Evolutionary conservation across 2,888 invertebrate species (phyloP).

Genomic region (Sclerodermus sp.): DNA sequence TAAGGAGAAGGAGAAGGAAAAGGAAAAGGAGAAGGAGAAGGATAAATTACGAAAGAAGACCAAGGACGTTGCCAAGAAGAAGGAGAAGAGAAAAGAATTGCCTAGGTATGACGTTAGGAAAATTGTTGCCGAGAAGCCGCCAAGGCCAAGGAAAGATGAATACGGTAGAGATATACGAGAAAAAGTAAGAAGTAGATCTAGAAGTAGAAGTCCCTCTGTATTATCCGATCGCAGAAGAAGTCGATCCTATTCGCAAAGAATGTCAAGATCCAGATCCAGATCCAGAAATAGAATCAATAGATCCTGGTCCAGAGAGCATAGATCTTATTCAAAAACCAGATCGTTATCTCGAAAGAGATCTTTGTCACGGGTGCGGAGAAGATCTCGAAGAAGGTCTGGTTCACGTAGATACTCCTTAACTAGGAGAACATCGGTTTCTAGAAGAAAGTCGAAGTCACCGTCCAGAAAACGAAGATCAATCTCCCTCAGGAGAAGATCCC

Average conservation of each 20-base stretch:
- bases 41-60: conserved; percentile 43
- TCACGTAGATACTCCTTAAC: conserved; percentile 38
- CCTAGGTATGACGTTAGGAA: conserved; percentile 83
- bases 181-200: conserved; percentile 38
- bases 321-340: conserved; percentile 37
- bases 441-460: conserved; percentile 31
- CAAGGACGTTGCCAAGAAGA: conserved; percentile 55
- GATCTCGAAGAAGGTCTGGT: conserved; percentile 35
- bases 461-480: conserved; percentile 27
- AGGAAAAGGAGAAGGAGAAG: conserved; percentile 62
- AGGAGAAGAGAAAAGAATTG: conserved; percentile 74
- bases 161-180: conserved; percentile 73
- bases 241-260: conserved; percentile 42
- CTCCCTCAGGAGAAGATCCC: conserved; percentile 29
- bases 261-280: conserved; percentile 41
- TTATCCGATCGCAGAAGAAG: conserved; percentile 45
- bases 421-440: conserved; percentile 27
- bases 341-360: conserved; percentile 42
- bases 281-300: conserved; percentile 43
- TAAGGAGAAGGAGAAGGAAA: conserved; percentile 67
- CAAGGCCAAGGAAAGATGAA: conserved; percentile 69
- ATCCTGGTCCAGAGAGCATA: conserved; percentile 44
- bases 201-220: conserved; percentile 40
- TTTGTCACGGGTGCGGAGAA: conserved; percentile 40
- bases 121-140: conserved; percentile 71